Evolutionary conservation across 2,888 invertebrate species (phyloP).

Genomic region (Rhamnusium bicolor): DNA sequence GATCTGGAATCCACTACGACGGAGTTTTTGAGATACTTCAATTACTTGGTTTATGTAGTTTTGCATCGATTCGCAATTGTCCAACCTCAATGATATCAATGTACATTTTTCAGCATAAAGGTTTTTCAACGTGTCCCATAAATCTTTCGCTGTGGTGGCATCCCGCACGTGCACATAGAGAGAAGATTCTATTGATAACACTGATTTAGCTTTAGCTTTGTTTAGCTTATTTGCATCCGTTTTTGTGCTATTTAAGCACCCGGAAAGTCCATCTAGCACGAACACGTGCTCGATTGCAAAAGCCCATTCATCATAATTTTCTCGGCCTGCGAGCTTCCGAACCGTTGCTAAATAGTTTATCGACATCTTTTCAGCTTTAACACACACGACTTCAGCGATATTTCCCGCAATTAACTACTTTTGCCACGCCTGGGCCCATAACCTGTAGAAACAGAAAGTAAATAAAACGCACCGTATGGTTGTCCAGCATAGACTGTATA

Average conservation of each 20-base stretch:
- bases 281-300: conserved; percentile 48
- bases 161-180: background rate
- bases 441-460: too few relatives aligned
- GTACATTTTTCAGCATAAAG: conserved; percentile 54
- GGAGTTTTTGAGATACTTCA: conserved; percentile 56
- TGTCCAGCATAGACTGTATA: too few relatives aligned
- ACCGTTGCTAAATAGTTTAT: conserved; percentile 40
- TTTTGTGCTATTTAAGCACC: conserved; percentile 30
- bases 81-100: conserved; percentile 53
- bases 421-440: too few relatives aligned
- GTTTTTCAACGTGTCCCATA: conserved; percentile 53
- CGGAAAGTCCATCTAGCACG: conserved; percentile 43
- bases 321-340: conserved; percentile 48
- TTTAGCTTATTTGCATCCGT: background rate
- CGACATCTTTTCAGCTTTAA: too few relatives aligned
- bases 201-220: background rate
- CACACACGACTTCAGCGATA: too few relatives aligned
- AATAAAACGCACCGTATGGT: too few relatives aligned
- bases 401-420: too few relatives aligned
- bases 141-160: background rate
- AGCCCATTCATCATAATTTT: conserved; percentile 54
- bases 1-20: conserved; percentile 56
- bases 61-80: conserved; percentile 55
- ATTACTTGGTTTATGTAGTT: conserved; percentile 57
- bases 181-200: background rate